Percentiles rank a stretch among this genome's conserved stretches.
These are phyloP conservation scores for Urocynchramus pylzowi DNA, from an alignment of 2,113 vertebrate genomes.

Conservation along the genomic window DNA sequence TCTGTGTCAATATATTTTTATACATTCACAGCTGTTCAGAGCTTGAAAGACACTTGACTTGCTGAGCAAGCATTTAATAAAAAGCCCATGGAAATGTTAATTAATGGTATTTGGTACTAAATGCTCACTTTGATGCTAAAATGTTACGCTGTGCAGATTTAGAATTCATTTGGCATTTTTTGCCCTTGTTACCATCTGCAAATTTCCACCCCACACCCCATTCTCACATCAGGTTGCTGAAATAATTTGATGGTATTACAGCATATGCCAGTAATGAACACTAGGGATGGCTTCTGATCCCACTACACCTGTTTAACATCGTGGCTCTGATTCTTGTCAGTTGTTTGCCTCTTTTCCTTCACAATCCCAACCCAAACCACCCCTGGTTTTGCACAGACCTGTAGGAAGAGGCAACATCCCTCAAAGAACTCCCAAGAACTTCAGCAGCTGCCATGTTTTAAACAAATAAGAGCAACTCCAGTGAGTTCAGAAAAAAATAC, in stretches of 20 bases:
- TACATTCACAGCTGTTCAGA: conserved; percentile 55
- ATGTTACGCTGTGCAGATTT: conserved; percentile 54
- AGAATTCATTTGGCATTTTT: conserved; percentile 55
- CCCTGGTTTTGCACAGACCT: not conserved
- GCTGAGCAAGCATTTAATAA: conserved; percentile 67
- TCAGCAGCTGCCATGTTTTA: not conserved
- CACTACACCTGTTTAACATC: not conserved
- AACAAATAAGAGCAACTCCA: not conserved
- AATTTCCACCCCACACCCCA: conserved; percentile 44
- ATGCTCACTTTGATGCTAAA: conserved; percentile 68
- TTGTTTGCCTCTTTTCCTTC: not conserved
- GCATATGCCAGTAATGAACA: conserved; percentile 35
- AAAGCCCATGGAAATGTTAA: conserved; percentile 66
- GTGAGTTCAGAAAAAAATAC: not conserved
- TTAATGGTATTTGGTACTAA: conserved; percentile 67
- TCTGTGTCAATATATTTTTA: conserved; percentile 65
- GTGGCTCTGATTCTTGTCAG: not conserved
- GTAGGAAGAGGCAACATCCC: not conserved
- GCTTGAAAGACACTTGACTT: conserved; percentile 67
- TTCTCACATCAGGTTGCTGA: conserved; percentile 62
- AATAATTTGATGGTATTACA: conserved; percentile 44
- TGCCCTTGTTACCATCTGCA: conserved; percentile 64
- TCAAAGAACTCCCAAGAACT: not conserved
- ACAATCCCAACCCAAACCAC: not conserved
- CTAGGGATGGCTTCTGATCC: conserved; percentile 29